phyloP scores from a whole-genome alignment of 64 coral and sea anemone genomes.

The Anthopleura sola region DNA sequence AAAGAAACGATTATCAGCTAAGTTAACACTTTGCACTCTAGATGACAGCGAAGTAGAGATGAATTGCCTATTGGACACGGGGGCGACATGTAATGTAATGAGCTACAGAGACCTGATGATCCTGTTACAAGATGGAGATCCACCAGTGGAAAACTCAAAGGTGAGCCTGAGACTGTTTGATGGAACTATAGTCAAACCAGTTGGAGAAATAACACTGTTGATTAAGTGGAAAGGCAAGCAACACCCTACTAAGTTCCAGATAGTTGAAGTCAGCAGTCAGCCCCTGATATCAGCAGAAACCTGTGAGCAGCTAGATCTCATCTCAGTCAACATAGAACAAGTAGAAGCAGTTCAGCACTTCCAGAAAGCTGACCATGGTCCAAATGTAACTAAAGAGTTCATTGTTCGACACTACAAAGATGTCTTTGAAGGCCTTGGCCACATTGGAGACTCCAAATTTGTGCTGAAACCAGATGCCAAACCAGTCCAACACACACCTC shows the following conservation, averaged over 20 bases:
- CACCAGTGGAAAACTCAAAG: no score
- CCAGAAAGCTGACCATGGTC: no score
- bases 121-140: no score
- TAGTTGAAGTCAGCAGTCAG: conserved; percentile 34
- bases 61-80: conserved; percentile 31
- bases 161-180: no score
- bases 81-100: conserved; percentile 40
- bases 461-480: background rate
- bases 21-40: no score
- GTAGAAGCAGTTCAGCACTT: no score
- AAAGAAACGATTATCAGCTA: conserved; percentile 16
- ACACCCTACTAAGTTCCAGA: conserved; percentile 39
- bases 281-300: conserved; percentile 46
- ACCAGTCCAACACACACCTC: conserved; percentile 45
- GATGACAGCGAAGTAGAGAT: no score
- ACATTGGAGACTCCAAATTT: conserved; percentile 37
- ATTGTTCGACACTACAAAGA: conserved; percentile 18
- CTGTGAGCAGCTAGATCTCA: conserved; percentile 22
- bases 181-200: conserved; percentile 39
- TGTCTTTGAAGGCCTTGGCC: conserved; percentile 42
- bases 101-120: conserved; percentile 41
- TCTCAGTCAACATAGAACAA: background rate
- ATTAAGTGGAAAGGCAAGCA: conserved; percentile 19
- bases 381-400: no score
- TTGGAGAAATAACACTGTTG: conserved; percentile 41